Conservation (phyloP, 2,113 vertebrate genomes). For the Passer montanus region DNA sequence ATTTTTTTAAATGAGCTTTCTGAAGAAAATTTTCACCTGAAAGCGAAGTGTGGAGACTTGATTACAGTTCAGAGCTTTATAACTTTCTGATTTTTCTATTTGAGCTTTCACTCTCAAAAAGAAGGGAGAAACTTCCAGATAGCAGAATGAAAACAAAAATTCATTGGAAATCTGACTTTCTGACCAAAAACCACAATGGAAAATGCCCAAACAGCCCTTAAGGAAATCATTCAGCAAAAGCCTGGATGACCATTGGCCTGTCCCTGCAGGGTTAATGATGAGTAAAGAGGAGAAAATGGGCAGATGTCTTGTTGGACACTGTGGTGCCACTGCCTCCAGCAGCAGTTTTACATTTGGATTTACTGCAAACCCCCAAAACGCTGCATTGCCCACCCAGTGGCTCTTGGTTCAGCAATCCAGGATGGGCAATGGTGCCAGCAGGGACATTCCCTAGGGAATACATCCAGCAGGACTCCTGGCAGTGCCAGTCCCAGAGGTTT, state of each 20-base stretch:
- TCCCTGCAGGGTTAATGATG: neutral
- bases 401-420: neutral
- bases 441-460: neutral
- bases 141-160: neutral
- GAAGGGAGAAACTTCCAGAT: neutral
- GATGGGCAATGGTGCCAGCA: neutral
- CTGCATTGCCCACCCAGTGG: neutral
- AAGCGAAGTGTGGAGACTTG: neutral
- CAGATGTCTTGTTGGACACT: neutral
- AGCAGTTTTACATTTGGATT: neutral
- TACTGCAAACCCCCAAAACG: neutral
- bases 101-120: neutral
- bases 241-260: neutral
- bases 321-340: neutral
- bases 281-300: neutral
- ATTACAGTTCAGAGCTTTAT: neutral
- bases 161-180: neutral
- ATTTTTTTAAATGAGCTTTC: neutral
- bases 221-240: neutral
- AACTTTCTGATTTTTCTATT: neutral
- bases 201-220: neutral
- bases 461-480: neutral
- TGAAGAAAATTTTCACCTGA: neutral
- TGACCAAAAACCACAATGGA: neutral
- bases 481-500: accelerated